A percentile compares a stretch with the other conserved stretches of the same genome.
Evolutionary conservation across 2,797 vertebrate genomes (phyloP).

Genomic region (Pipistrellus pipistrellus): DNA sequence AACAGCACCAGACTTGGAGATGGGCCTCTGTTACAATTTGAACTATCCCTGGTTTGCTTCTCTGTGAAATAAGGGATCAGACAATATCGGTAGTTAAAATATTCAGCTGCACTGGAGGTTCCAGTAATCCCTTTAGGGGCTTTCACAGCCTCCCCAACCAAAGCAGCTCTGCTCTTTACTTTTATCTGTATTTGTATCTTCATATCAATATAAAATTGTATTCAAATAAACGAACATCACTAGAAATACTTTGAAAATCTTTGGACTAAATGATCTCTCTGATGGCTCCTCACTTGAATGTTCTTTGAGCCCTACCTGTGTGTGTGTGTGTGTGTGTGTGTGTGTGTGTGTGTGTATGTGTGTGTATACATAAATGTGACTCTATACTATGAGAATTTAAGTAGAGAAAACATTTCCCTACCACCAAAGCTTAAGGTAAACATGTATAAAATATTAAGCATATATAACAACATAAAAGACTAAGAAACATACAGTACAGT

Average conservation of each 20-base stretch:
- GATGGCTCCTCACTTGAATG: neutral
- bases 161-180: slow-evolving; percentile 19
- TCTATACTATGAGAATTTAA: neutral
- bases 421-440: slow-evolving; percentile 32
- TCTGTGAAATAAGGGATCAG: neutral
- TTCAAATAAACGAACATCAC: neutral
- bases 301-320: neutral
- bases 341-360: neutral
- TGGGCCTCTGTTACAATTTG: neutral
- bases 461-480: neutral
- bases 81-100: neutral
- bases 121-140: neutral
- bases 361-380: neutral
- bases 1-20: neutral
- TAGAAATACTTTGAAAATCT: slow-evolving; percentile 41
- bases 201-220: neutral
- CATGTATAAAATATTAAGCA: neutral
- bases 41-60: neutral
- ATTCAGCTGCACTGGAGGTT: neutral
- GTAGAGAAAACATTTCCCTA: slow-evolving; percentile 1
- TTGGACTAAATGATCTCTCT: neutral
- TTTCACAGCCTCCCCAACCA: neutral
- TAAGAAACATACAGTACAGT: neutral
- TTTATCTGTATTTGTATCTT: slow-evolving; percentile 22
- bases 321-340: neutral